phyloP scores from a whole-genome alignment of 2,113 vertebrate species.

The Eulacestoma nigropectus region DNA sequence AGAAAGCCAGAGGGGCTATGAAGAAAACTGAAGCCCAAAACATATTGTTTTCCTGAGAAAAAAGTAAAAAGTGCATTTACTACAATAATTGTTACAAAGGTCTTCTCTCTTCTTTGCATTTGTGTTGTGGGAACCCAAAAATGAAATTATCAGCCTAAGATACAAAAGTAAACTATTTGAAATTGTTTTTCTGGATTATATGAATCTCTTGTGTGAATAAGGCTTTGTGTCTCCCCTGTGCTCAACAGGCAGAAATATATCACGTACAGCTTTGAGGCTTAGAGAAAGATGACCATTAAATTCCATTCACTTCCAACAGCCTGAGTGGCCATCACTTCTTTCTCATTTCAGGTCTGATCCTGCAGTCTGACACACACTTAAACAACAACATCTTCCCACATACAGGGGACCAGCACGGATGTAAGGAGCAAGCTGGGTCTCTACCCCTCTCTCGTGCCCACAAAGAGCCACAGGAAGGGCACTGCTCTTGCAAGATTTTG shows the following conservation, averaged over 20 bases:
- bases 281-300: not conserved
- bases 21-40: not conserved
- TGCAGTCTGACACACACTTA: not conserved
- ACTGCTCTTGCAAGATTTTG: not conserved
- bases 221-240: not conserved
- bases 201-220: not conserved
- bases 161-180: not conserved
- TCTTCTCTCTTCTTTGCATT: not conserved
- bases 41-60: not conserved
- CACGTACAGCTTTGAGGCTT: rapidly evolving
- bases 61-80: not conserved
- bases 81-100: not conserved
- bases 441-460: rapidly evolving
- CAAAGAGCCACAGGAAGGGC: not conserved
- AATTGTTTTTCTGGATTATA: not conserved
- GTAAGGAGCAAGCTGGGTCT: not conserved
- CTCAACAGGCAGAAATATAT: not conserved
- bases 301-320: not conserved
- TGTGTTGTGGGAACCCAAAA: not conserved
- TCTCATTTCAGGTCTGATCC: not conserved
- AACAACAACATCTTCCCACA: not conserved
- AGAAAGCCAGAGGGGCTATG: not conserved
- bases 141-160: not conserved
- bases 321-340: not conserved
- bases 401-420: rapidly evolving